A percentile compares a stretch with the other conserved stretches of the same genome.
These are phyloP conservation scores for Himantopus leucocephalus DNA, from an alignment of 2,113 vertebrate species.

Conservation along the genomic window DNA sequence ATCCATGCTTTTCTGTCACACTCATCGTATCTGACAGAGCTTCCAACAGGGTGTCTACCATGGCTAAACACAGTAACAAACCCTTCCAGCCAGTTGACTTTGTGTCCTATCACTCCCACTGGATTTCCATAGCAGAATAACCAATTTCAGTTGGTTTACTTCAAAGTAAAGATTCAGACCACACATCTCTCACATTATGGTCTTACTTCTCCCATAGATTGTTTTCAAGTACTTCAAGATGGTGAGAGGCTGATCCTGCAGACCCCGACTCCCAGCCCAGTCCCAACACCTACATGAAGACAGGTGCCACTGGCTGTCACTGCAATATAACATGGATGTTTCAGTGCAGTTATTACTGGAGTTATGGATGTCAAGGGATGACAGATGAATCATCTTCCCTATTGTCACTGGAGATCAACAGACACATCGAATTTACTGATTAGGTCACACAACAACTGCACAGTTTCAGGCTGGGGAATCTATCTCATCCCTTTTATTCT, in stretches of 20 bases:
- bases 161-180: background rate
- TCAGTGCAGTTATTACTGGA: background rate
- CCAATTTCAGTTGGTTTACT: background rate
- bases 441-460: background rate
- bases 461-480: background rate
- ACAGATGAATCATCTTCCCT: background rate
- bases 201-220: background rate
- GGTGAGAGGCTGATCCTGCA: background rate
- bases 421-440: background rate
- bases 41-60: background rate
- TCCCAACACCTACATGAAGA: background rate
- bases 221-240: background rate
- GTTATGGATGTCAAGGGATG: background rate
- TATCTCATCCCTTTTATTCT: background rate
- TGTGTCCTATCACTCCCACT: accelerated
- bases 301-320: background rate
- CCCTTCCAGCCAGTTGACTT: background rate
- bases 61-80: background rate
- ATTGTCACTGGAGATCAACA: background rate
- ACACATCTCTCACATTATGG: background rate
- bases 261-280: background rate
- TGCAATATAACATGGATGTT: background rate
- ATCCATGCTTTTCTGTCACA: background rate
- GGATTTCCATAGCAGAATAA: background rate
- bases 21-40: too few relatives aligned